Evolutionary conservation across 2,113 vertebrate species (phyloP).

Genomic region (Tragelaphus buxtoni): DNA sequence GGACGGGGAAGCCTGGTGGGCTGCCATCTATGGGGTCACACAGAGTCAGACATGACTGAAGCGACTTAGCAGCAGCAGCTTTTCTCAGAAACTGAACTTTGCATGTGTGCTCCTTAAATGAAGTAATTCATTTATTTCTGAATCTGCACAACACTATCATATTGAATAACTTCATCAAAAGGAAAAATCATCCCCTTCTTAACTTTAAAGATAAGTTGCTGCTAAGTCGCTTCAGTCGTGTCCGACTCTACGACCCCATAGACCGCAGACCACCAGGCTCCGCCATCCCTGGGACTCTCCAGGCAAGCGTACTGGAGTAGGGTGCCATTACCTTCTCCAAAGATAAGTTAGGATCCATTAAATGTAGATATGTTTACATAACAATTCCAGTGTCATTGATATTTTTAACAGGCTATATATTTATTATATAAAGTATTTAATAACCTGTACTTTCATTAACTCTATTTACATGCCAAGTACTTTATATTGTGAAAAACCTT

Average conservation of each 20-base stretch:
- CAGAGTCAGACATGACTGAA: not conserved
- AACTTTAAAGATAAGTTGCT: constrained; percentile 41
- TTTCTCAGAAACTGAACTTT: constrained; percentile 41
- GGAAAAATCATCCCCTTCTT: constrained; percentile 30
- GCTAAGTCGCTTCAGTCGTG: too few relatives aligned
- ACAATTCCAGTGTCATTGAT: not conserved
- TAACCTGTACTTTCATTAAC: constrained; percentile 9
- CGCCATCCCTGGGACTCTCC: too few relatives aligned
- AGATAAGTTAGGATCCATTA: constrained; percentile 8
- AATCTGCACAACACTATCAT: constrained; percentile 22
- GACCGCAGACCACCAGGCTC: too few relatives aligned
- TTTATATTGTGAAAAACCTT: constrained; percentile 17
- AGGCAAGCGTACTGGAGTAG: too few relatives aligned
- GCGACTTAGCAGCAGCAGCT: not conserved
- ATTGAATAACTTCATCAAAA: constrained; percentile 21
- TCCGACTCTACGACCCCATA: too few relatives aligned
- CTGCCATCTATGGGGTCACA: not conserved
- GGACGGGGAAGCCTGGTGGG: too few relatives aligned
- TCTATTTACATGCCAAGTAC: not conserved
- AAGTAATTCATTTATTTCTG: constrained; percentile 11
- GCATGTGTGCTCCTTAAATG: not conserved
- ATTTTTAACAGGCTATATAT: not conserved
- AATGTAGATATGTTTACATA: not conserved
- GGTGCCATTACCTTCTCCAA: not conserved
- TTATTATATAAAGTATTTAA: not conserved